Conservation (phyloP, 2,797 vertebrate species). For the Adrianichthys oophorus region DNA sequence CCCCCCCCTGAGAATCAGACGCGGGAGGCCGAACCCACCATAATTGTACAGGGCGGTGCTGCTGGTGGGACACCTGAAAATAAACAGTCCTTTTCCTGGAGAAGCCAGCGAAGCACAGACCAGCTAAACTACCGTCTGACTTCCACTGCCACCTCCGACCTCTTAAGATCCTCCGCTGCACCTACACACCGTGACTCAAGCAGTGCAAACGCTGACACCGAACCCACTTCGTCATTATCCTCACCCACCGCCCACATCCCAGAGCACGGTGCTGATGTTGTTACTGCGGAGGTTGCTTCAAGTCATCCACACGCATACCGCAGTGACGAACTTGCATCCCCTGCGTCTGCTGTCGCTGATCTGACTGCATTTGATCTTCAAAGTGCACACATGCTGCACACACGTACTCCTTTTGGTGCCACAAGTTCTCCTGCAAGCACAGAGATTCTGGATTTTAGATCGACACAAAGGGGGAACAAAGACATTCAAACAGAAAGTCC, state of each 20-base stretch:
- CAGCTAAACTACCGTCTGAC: conserved; percentile 16
- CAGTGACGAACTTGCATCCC: conserved; percentile 14
- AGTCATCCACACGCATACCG: conserved; percentile 14
- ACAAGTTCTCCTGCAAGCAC: conserved; percentile 19
- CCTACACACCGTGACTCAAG: conserved; percentile 8
- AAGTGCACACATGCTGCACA: not conserved
- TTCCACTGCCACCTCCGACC: conserved; percentile 29
- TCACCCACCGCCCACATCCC: conserved; percentile 23
- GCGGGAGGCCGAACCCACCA: conserved; percentile 6
- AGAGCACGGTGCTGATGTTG: conserved; percentile 1
- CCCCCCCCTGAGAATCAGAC: conserved; percentile 6
- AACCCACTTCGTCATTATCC: conserved; percentile 14
- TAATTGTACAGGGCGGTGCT: conserved; percentile 1
- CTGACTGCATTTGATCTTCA: conserved; percentile 13
- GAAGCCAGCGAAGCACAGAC: conserved; percentile 34
- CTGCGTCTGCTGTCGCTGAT: conserved; percentile 6
- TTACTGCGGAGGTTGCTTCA: conserved; percentile 7
- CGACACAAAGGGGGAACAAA: not conserved
- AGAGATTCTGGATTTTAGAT: not conserved
- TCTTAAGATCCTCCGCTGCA: conserved; percentile 14
- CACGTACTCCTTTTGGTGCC: conserved; percentile 11
- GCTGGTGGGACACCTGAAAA: conserved; percentile 13
- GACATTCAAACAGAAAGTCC: conserved; percentile 13
- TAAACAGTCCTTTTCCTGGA: conserved; percentile 24
- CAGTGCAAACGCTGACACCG: conserved; percentile 6